Evolutionary conservation across 2,888 invertebrate genomes (phyloP).

Genomic region (Ectropis crepuscularia): DNA sequence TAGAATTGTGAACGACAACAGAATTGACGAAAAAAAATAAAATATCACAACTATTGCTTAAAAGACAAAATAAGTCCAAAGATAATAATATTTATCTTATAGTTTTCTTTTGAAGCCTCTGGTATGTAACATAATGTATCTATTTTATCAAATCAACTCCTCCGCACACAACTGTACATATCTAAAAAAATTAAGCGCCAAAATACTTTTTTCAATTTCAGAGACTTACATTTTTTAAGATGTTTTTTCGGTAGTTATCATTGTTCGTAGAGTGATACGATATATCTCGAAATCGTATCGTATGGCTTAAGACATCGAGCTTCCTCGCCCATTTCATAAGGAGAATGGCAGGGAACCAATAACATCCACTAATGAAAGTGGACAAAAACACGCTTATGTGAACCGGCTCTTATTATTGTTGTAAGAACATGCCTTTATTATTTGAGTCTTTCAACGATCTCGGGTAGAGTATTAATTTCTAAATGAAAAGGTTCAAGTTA

Average conservation of each 20-base stretch:
- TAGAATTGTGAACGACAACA: too few species aligned
- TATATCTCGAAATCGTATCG: slow-evolving; percentile 7
- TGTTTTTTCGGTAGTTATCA: neutral
- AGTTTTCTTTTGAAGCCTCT: too few species aligned
- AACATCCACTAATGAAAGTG: slow-evolving; percentile 66
- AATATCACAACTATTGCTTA: too few species aligned
- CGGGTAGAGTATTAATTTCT: neutral
- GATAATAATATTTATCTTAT: too few species aligned
- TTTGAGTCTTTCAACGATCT: neutral
- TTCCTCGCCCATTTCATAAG: slow-evolving; percentile 18
- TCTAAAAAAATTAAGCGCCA: too few species aligned
- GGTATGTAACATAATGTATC: too few species aligned
- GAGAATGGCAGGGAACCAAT: slow-evolving; percentile 46
- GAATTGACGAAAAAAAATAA: too few species aligned
- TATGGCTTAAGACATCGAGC: slow-evolving; percentile 2
- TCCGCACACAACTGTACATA: too few species aligned
- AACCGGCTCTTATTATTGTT: slow-evolving; percentile 45
- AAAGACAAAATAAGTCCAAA: too few species aligned
- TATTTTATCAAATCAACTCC: too few species aligned
- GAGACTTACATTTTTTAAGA: too few species aligned
- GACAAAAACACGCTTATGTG: slow-evolving; percentile 55
- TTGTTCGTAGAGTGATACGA: neutral
- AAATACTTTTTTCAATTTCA: too few species aligned
- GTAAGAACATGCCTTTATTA: slow-evolving; percentile 8
- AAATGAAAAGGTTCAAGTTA: neutral